Percentiles rank a stretch among this genome's conserved stretches.
These are phyloP conservation scores for Plutella xylostella DNA, from an alignment of 2,888 invertebrate genomes.

Conservation along the genomic window DNA sequence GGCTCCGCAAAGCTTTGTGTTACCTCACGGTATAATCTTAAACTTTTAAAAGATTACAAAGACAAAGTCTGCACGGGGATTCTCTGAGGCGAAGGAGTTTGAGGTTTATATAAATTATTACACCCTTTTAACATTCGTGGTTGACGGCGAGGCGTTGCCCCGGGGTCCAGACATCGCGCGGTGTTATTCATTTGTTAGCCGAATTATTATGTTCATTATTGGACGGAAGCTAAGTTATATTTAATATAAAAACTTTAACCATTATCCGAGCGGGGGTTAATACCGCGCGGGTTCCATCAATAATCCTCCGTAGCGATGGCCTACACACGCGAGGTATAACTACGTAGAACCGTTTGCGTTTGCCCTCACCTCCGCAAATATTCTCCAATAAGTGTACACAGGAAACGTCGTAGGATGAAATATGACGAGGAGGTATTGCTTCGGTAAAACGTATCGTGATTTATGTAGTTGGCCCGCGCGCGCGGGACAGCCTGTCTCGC, in stretches of 20 bases:
- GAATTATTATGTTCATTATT: too few relatives aligned
- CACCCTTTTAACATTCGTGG: background rate
- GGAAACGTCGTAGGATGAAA: constrained; percentile 38
- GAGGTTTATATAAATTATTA: background rate
- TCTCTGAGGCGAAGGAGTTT: background rate
- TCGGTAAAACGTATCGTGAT: constrained; percentile 52
- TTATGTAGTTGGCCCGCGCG: constrained; percentile 28
- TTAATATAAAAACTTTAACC: too few relatives aligned
- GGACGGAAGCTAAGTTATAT: too few relatives aligned
- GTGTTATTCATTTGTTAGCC: too few relatives aligned
- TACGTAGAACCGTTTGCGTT: constrained; percentile 14
- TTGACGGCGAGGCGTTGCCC: too few relatives aligned
- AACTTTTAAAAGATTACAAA: background rate
- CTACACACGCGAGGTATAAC: background rate
- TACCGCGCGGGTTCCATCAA: too few relatives aligned
- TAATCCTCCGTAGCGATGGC: background rate
- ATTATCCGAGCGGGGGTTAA: too few relatives aligned
- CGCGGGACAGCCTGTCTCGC: background rate
- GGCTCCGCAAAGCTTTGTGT: background rate
- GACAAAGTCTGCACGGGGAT: background rate
- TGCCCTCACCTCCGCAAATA: constrained; percentile 39
- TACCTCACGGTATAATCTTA: background rate
- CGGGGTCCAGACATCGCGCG: too few relatives aligned
- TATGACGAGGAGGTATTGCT: constrained; percentile 43
- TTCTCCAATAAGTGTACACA: constrained; percentile 35